Percentiles rank a stretch among this genome's conserved stretches.
phyloP scores from a whole-genome alignment of 2,113 vertebrate genomes.

The Tringa solitaria region DNA sequence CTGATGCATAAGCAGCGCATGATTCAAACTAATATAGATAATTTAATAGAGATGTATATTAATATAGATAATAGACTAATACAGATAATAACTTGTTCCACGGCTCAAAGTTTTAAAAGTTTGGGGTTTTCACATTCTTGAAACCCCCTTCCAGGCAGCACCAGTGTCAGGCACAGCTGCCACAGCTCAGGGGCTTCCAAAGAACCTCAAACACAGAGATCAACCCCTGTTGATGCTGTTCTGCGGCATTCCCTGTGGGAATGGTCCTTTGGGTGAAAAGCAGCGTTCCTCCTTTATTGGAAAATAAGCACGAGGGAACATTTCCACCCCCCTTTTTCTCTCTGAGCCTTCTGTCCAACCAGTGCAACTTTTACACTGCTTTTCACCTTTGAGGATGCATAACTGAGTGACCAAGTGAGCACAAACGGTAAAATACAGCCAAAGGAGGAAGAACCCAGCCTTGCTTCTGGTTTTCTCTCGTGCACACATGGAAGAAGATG shows the following conservation, averaged over 20 bases:
- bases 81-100: not conserved
- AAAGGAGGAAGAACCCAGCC: not conserved
- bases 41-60: not conserved
- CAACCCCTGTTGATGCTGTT: not conserved
- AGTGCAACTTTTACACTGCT: fast-evolving
- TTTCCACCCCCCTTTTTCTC: not conserved
- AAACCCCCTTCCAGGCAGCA: not conserved
- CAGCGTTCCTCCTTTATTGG: not conserved
- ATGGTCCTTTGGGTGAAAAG: not conserved
- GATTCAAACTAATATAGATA: not conserved
- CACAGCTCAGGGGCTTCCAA: not conserved
- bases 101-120: not conserved
- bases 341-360: not conserved
- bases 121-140: not conserved
- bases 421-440: not conserved
- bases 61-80: fast-evolving
- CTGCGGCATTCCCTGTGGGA: not conserved
- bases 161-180: not conserved
- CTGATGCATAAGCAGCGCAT: fast-evolving
- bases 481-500: not conserved
- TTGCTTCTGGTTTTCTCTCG: not conserved
- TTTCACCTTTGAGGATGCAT: not conserved
- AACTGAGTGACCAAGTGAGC: not conserved
- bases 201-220: not conserved
- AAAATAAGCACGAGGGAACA: not conserved